These are phyloP conservation scores for Charadrius vociferus DNA, from an alignment of 2,113 vertebrate species.

Conservation along the genomic window DNA sequence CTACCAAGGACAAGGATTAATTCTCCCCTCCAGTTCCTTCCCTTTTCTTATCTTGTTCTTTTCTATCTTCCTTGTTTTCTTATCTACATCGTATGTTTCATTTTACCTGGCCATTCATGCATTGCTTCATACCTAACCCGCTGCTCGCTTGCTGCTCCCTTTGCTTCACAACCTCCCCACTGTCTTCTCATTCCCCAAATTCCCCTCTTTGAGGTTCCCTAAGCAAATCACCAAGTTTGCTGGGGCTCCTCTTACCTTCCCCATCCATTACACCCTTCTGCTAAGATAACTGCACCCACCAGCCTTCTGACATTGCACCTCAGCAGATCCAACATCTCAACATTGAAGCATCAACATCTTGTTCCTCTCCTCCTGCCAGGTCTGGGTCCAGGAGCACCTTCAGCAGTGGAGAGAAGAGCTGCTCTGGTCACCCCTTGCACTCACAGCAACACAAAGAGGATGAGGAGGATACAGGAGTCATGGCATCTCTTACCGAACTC, in stretches of 20 bases:
- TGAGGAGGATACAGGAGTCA: background rate
- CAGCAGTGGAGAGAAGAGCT: background rate
- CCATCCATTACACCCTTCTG: background rate
- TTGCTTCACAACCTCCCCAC: background rate
- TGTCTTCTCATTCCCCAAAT: background rate
- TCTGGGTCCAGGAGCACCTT: background rate
- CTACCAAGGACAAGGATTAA: background rate
- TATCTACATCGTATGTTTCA: background rate
- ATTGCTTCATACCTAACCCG: background rate
- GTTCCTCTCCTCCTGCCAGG: background rate
- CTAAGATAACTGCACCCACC: background rate
- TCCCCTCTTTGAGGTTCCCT: background rate
- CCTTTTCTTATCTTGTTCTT: background rate
- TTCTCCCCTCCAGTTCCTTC: background rate
- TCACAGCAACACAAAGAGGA: background rate
- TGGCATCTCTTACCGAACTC: background rate
- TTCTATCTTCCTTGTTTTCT: background rate
- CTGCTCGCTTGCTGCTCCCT: background rate
- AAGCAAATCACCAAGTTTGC: background rate
- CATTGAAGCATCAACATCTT: background rate
- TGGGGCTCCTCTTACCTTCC: background rate
- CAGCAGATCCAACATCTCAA: background rate
- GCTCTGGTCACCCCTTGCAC: background rate
- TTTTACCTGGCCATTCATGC: background rate
- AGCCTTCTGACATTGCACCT: background rate